Base-by-base conservation (phyloP, 2,888 invertebrate species). In the Eristalis intricaria region DNA sequence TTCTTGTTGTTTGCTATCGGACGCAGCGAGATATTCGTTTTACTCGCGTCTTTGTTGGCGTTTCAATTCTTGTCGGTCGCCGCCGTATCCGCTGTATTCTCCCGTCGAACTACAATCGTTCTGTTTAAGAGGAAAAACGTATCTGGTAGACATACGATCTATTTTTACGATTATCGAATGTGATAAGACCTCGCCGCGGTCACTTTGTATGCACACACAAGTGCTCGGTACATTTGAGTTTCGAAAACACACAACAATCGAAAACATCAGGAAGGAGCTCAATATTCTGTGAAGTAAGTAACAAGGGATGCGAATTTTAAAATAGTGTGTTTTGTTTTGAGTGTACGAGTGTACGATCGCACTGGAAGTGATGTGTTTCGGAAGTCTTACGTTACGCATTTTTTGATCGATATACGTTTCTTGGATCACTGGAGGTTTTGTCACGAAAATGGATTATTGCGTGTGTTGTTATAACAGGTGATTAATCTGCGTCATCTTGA, bases 91-190 rank as follows among this genome's bases (percentile, higher is more conserved):
- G 50, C 50, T 8, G n/a, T n/a, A 50, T 19, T 19, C 8, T 5
- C 19, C 19, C 19, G 50, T 50, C 50, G 19, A 43, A 43, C 43
- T 43, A 43, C 75, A 58, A 40, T 32, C 65, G 60, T 66, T 43
- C 40, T 63, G 38, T 50, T 19, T 8, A 60, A 76, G 40, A 19
- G 29, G 71, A 73, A 60, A 29, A 50, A 65, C 66, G 26, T 76
- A 50, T 71, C 65, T 76, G 4, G 4, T 5, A n/a, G 43, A 43
- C 43, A n/a, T 43, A 64, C 61, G 68, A 87, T 87, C 87, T 87
- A 87, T 87, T 87, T 87, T 80, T 87, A 84, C 73, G 65, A 76
- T 80, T 75, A 69, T 68, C 76, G 35, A 73, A 58, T 80, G 79
- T 80, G 84, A 87, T 84, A 87, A 84, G 87, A 73, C 76, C 76